These are phyloP conservation scores for Melanotaenia trifasciata DNA, from an alignment of 2,797 vertebrate species.

Conservation along the genomic window DNA sequence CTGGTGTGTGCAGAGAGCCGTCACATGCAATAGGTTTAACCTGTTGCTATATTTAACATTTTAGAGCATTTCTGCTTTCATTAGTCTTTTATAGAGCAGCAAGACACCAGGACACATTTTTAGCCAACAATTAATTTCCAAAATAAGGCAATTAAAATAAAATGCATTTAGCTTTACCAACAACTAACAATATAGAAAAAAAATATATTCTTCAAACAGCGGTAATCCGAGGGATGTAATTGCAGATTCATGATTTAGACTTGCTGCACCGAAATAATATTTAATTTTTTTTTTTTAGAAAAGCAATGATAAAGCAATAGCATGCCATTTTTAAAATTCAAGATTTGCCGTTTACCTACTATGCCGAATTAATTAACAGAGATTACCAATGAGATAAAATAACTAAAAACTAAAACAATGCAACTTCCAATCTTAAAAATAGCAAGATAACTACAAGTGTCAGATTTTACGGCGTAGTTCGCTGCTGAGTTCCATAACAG, in stretches of 20 bases:
- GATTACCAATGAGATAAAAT: rapidly evolving
- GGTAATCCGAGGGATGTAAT: no score
- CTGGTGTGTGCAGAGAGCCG: neutral
- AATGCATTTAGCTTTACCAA: neutral
- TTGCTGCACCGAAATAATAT: neutral
- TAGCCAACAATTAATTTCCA: neutral
- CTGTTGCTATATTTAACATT: neutral
- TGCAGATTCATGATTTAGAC: neutral
- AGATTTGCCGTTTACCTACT: neutral
- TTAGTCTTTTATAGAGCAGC: neutral
- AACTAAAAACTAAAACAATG: rapidly evolving
- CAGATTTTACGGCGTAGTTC: neutral
- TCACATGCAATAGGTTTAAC: neutral
- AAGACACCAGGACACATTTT: neutral
- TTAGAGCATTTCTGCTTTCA: neutral
- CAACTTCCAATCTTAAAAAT: rapidly evolving
- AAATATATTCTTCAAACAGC: no score
- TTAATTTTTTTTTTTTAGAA: no score
- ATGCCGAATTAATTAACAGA: constrained; percentile 10
- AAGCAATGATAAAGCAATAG: neutral
- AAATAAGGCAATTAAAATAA: neutral
- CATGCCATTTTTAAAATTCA: neutral
- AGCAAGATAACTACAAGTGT: neutral
- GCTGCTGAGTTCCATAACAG: no score
- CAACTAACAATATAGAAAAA: neutral